phyloP scores from a whole-genome alignment of 2,888 invertebrate genomes.

The Nomada fucata region DNA sequence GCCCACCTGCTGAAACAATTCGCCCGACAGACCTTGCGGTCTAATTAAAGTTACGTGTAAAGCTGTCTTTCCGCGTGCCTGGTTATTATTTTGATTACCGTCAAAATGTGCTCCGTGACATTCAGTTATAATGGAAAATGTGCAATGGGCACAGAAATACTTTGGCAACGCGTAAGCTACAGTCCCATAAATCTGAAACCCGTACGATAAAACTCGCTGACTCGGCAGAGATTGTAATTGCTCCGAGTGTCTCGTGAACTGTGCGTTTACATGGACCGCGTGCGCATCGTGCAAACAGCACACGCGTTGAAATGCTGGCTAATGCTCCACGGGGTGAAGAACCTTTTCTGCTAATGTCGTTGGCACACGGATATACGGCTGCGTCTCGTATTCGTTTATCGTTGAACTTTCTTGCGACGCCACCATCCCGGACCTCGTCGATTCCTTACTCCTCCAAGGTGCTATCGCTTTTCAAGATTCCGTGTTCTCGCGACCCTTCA shows the following conservation, averaged over 20 bases:
- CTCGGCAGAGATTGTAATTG: slow-evolving; percentile 76
- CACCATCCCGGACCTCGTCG: slow-evolving; percentile 18
- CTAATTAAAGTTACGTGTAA: slow-evolving; percentile 57
- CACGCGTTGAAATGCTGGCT: slow-evolving; percentile 55
- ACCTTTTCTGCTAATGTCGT: slow-evolving; percentile 62
- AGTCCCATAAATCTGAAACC: slow-evolving; percentile 73
- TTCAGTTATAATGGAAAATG: slow-evolving; percentile 11
- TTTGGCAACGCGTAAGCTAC: slow-evolving; percentile 47
- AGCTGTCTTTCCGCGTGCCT: slow-evolving; percentile 27
- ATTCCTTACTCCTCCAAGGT: too few species aligned
- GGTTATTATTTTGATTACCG: slow-evolving; percentile 41
- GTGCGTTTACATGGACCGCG: slow-evolving; percentile 67
- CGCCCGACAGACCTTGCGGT: slow-evolving; percentile 42
- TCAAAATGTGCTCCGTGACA: slow-evolving; percentile 9
- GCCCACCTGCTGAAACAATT: slow-evolving; percentile 28
- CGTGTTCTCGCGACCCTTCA: not conserved
- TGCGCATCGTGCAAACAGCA: slow-evolving; percentile 52
- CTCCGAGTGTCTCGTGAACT: slow-evolving; percentile 75
- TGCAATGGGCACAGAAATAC: slow-evolving; percentile 64
- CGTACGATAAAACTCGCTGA: slow-evolving; percentile 74
- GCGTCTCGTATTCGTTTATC: slow-evolving; percentile 19
- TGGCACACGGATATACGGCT: slow-evolving; percentile 5
- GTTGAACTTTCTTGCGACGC: slow-evolving; percentile 31
- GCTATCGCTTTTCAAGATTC: not conserved
- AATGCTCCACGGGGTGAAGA: slow-evolving; percentile 31